Evolutionary conservation across 2,113 vertebrate genomes (phyloP), one percentile per base, ranked within the genome.

Genomic region (Passer montanus): DNA sequence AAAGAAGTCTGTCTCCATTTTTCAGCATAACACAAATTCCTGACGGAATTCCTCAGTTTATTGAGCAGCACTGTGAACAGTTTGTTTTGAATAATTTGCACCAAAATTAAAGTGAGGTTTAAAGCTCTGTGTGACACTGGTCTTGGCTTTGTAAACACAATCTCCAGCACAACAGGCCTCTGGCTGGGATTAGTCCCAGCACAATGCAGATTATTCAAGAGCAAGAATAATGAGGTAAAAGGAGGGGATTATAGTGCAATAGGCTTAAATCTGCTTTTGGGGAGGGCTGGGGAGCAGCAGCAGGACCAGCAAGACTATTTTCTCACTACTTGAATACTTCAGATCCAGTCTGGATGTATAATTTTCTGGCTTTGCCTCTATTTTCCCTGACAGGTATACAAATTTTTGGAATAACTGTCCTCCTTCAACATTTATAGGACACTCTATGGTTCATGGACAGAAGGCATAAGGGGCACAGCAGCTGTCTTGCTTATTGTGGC

Each of bases 161-260:
- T 53, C 69, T 72, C 31, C 62, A 79, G 77, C 87, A 58, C 69
- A 68, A 78, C 80, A 79, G 56, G 58, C 41, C 69, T 89, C 56
- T 94, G 77, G 56, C 84, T 78, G 49, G 56, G 56, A 87, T 94
- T 89, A 95, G 62, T 63, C 81, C 19, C 52, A 68, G 53, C 41
- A 78, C 60, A 87, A 87, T 58, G 39, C 69, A 89, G 49, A 94
- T 95, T 92, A 84, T 77, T 81, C 43, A 78, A 84, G 43, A 67
- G 33, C 19, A 68, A 92, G 44, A 89, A 81, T 84, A 64, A 84
- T 75, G 62, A 91, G 66, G 84, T 47, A 72, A 87, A 0, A 96
- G 41, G 73, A 94, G 41, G 31, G 62, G 70, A 31, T 84, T 94
- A 88, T 15, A 46, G 49, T 68, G 77, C 64, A 84, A 76, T 26